phyloP scores from a whole-genome alignment of 1,140 invertebrate species.

The Cylas formicarius region DNA sequence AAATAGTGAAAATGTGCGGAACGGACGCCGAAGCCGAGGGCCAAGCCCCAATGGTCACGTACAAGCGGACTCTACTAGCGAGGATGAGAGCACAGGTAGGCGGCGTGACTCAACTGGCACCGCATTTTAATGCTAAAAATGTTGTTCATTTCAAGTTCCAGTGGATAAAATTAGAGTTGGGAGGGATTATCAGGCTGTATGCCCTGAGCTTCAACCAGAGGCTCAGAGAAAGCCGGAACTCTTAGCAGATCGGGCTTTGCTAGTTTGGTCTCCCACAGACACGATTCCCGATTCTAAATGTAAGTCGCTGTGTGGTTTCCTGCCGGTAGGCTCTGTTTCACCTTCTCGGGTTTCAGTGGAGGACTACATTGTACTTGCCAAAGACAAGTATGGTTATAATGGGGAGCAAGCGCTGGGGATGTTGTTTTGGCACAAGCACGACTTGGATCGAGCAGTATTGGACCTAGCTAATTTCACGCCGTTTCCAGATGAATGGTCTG shows the following conservation, averaged over 20 bases:
- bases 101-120: conserved; percentile 1
- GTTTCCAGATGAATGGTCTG: conserved; percentile 96
- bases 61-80: conserved; percentile 68
- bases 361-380: conserved; percentile 89
- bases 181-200: conserved; percentile 85
- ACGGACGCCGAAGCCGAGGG: conserved; percentile 77
- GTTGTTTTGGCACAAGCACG: conserved; percentile 98
- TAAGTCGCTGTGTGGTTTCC: conserved; percentile 48
- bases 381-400: conserved; percentile 97
- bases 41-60: conserved; percentile 81
- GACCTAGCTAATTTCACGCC: conserved; percentile 96
- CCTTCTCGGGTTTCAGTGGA: conserved; percentile 63
- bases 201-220: conserved; percentile 67
- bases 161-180: conserved; percentile 91
- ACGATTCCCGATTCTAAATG: conserved; percentile 80
- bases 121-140: too few relatives aligned
- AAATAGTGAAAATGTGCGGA: conserved; percentile 70
- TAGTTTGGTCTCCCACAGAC: conserved; percentile 91
- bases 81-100: conserved; percentile 69
- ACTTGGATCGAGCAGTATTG: conserved; percentile 82
- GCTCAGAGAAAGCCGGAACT: conserved; percentile 51
- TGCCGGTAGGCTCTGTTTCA: neutral
- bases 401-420: conserved; percentile 95
- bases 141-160: conserved; percentile 52
- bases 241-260: conserved; percentile 74